Conservation (phyloP, 1,140 invertebrate genomes). For the Zaprionus davidi region DNA sequence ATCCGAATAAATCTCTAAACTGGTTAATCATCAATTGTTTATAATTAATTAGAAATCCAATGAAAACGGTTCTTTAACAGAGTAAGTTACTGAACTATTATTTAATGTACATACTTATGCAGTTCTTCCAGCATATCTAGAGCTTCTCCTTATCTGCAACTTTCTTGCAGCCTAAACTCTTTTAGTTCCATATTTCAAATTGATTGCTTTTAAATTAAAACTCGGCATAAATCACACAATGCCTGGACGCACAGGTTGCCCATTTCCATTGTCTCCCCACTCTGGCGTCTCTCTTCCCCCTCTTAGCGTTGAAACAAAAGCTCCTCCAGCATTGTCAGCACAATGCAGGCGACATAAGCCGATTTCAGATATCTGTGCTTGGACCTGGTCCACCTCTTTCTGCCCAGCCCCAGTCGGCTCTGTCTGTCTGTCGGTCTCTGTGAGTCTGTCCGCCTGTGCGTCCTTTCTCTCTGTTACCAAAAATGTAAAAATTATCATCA, state of each 20-base stretch:
- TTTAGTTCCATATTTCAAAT: slow-evolving; percentile 59
- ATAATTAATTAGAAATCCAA: no score
- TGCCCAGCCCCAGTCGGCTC: not conserved
- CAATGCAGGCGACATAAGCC: slow-evolving; percentile 80
- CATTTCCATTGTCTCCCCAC: not conserved
- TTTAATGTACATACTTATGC: no score
- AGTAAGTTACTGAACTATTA: not conserved
- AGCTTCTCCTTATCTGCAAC: slow-evolving; percentile 18
- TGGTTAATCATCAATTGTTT: no score
- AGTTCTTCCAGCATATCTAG: not conserved
- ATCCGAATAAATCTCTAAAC: no score
- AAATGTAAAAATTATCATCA: slow-evolving; percentile 80
- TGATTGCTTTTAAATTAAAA: slow-evolving; percentile 79
- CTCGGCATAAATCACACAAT: slow-evolving; percentile 68
- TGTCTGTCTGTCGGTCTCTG: not conserved
- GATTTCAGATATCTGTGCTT: slow-evolving; percentile 74
- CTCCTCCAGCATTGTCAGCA: slow-evolving; percentile 73
- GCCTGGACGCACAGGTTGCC: slow-evolving; percentile 39
- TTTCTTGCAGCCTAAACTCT: slow-evolving; percentile 51
- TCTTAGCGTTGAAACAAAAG: slow-evolving; percentile 46
- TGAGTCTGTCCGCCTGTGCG: slow-evolving; percentile 7
- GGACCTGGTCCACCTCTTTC: slow-evolving; percentile 26
- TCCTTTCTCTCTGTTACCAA: slow-evolving; percentile 18
- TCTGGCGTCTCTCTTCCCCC: not conserved
- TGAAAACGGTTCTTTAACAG: no score